phyloP scores from a whole-genome alignment of 2,797 vertebrate genomes.

The Percopsis omiscomaycus region DNA sequence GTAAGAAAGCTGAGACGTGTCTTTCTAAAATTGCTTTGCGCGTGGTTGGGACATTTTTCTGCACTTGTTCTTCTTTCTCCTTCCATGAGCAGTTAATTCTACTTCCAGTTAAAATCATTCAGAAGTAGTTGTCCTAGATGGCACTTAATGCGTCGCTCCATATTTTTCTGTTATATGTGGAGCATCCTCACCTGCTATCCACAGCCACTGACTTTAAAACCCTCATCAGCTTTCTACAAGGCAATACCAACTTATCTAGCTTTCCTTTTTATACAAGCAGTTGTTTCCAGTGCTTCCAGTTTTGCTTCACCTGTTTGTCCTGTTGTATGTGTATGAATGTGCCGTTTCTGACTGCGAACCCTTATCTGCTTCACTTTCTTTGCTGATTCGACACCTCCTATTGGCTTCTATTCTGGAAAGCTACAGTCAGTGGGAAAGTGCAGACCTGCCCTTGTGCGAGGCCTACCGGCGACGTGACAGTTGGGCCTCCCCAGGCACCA shows the following conservation, averaged over 20 bases:
- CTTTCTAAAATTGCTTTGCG: constrained; percentile 35
- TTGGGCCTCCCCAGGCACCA: constrained; percentile 81
- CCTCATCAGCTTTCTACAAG: not conserved
- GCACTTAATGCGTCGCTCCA: not conserved
- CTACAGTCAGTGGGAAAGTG: constrained; percentile 93
- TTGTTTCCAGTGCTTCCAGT: constrained; percentile 38
- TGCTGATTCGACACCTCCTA: constrained; percentile 75
- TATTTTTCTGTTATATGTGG: constrained; percentile 8
- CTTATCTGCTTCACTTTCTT: constrained; percentile 69
- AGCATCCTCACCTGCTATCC: not conserved
- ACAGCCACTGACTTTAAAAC: no score
- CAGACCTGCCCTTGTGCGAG: constrained; percentile 92
- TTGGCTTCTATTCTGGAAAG: constrained; percentile 87
- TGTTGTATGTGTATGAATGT: constrained; percentile 47
- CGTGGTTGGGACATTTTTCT: constrained; percentile 50
- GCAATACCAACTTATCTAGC: not conserved
- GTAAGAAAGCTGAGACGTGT: constrained; percentile 38
- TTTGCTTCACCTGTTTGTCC: constrained; percentile 37
- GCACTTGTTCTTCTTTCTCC: constrained; percentile 48
- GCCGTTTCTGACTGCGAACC: constrained; percentile 72
- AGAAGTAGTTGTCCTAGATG: no score
- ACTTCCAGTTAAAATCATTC: no score
- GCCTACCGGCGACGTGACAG: constrained; percentile 88
- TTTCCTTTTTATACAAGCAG: constrained; percentile 8
- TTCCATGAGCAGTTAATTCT: constrained; percentile 48